Percentiles rank a stretch among this genome's conserved stretches.
These are phyloP conservation scores for Tachysurus vachellii DNA, from an alignment of 2,113 vertebrate species.

Conservation along the genomic window DNA sequence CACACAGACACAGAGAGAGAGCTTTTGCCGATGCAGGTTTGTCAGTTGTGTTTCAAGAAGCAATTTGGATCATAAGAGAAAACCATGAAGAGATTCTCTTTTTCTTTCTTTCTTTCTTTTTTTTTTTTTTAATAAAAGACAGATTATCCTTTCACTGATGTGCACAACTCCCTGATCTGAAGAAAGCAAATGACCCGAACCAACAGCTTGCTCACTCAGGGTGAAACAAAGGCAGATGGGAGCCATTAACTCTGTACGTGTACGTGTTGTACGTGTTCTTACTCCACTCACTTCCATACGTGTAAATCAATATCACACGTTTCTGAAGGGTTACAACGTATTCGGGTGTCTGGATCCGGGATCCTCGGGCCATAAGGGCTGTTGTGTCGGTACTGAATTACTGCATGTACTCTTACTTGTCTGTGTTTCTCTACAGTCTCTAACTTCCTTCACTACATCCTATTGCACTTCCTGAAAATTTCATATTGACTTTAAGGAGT, in stretches of 20 bases:
- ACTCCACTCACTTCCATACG: slow-evolving; percentile 25
- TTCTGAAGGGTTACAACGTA: slow-evolving; percentile 16
- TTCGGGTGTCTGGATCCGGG: background rate
- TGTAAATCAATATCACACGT: slow-evolving; percentile 8
- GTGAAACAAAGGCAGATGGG: slow-evolving; percentile 41
- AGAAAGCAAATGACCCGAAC: slow-evolving; percentile 33
- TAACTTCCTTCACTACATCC: background rate
- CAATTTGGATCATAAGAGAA: background rate
- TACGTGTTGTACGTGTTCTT: slow-evolving; percentile 38
- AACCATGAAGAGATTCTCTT: background rate
- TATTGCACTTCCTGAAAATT: background rate
- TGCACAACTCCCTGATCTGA: slow-evolving; percentile 30
- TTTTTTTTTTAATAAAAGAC: background rate
- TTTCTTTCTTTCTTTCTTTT: background rate
- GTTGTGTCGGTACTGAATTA: background rate
- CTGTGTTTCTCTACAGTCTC: background rate
- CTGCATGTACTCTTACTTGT: background rate
- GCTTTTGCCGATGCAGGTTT: background rate
- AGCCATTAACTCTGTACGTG: slow-evolving; percentile 46
- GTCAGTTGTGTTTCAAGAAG: background rate
- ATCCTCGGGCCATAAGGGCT: background rate
- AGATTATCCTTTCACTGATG: slow-evolving; percentile 7
- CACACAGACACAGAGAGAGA: background rate
- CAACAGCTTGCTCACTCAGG: slow-evolving; percentile 30
- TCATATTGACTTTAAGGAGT: background rate